Evolutionary conservation across 1,140 invertebrate genomes (phyloP), one percentile per base, ranked within the genome.

Genomic region (Rhizoglyphus robini): DNA sequence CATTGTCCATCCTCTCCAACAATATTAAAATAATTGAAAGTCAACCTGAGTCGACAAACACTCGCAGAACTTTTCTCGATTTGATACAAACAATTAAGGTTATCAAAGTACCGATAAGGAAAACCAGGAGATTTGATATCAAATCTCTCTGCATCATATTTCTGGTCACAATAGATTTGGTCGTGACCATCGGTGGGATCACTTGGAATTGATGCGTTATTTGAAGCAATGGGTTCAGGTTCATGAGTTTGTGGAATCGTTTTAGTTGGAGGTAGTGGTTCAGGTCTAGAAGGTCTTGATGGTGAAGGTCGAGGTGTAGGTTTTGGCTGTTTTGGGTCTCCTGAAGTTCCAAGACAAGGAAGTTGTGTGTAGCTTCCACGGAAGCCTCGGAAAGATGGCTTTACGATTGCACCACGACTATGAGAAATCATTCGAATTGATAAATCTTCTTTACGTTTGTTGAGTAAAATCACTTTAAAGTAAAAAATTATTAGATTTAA

Each of bases 11-110:
- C 63, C 66, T 68, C 11, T 15, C 67, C 30, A 61, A 71, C 70
- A 0, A 73, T 32, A 49, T 73, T 69, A 54, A 73, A 73, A 1
- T 65, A 62, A 1, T 63, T 29, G 48, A 73, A 72, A 3, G 60
- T 61, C 15, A 73, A 31, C 46, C 66, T 49, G 13, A 73, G 46
- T 38, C 67, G 36, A 38, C 72, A 73, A 20, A 73, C 67, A 29
- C 63, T 59, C 0, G 58, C 46, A n/a, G 66, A 68, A 2, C 23
- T 8, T 31, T 65, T 67, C 23, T 65, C 47, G 1, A 72, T 67
- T 8, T 63, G 25, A 62, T 70, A 72, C 20, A 64, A 27, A 36
- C 72, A 72, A 48, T 71, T 65, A 8, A 65, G 48, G 57, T 69
- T 64, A 0, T 34, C 27, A 4, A 63, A 67, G 59, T 72, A 72